Percentiles rank a stretch among this genome's conserved stretches.
These are phyloP conservation scores for Diabrotica balteata DNA, from an alignment of 2,888 invertebrate species.

Conservation along the genomic window DNA sequence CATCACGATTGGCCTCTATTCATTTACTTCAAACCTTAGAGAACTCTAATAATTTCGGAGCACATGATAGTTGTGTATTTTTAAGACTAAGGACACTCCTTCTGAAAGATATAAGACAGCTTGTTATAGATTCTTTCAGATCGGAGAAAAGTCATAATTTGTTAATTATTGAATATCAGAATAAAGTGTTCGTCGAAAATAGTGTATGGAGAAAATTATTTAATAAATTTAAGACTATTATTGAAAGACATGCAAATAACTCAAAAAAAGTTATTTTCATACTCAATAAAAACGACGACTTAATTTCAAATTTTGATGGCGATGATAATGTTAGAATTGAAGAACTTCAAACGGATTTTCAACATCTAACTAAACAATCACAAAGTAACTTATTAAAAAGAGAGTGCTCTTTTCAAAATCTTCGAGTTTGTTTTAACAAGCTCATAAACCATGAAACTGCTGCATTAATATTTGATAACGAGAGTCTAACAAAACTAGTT, in stretches of 20 bases:
- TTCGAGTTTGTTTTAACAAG: conserved; percentile 5
- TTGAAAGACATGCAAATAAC: neutral
- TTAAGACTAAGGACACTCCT: conserved; percentile 11
- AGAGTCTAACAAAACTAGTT: conserved; percentile 9
- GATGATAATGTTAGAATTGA: neutral
- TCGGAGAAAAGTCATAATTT: conserved; percentile 9
- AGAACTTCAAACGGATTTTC: neutral
- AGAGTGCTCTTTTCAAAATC: conserved; percentile 19
- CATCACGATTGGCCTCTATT: conserved; percentile 19
- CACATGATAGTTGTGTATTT: conserved; percentile 30
- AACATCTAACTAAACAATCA: conserved; percentile 1
- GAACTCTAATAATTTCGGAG: neutral
- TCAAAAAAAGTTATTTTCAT: neutral
- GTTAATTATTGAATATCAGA: conserved; percentile 26
- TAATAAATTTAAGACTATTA: neutral
- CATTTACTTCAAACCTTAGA: conserved; percentile 23
- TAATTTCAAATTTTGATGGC: neutral
- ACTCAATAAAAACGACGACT: neutral
- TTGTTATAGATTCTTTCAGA: conserved; percentile 13
- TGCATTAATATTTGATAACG: neutral
- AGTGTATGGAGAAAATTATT: neutral
- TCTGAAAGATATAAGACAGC: conserved; percentile 15
- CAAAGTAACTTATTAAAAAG: conserved; percentile 16
- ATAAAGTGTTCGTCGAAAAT: neutral
- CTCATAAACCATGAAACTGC: conserved; percentile 24